Conservation (phyloP, 2,113 vertebrate genomes). For the Mionectes macconnelli region DNA sequence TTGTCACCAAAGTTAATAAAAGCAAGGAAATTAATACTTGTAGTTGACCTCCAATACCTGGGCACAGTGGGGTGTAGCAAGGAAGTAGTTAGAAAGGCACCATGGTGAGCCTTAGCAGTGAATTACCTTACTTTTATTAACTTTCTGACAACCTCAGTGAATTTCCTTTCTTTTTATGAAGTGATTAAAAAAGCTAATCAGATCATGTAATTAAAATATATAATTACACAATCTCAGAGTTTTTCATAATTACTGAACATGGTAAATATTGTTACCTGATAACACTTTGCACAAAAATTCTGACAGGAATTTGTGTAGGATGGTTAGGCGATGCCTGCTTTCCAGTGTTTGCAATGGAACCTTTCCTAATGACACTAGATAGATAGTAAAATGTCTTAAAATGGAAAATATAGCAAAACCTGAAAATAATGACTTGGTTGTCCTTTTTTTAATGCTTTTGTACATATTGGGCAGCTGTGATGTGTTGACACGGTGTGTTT, state of each 20-base stretch:
- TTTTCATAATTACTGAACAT: constrained; percentile 55
- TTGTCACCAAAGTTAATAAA: constrained; percentile 56
- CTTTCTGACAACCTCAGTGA: constrained; percentile 63
- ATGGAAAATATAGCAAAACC: neutral
- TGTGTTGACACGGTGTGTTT: neutral
- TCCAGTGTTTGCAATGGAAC: neutral
- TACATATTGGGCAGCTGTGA: neutral
- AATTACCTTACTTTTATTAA: constrained; percentile 68
- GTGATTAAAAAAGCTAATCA: constrained; percentile 77
- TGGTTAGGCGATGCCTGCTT: neutral
- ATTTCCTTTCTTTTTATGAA: constrained; percentile 73
- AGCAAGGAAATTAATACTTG: constrained; percentile 64
- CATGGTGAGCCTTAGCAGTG: constrained; percentile 24
- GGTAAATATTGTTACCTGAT: constrained; percentile 65
- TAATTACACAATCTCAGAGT: constrained; percentile 66
- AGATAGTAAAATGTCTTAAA: neutral
- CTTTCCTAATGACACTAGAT: neutral
- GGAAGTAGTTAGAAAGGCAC: constrained; percentile 42
- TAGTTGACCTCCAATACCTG: constrained; percentile 63
- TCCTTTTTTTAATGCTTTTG: neutral
- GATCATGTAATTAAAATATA: constrained; percentile 70
- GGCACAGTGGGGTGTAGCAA: constrained; percentile 28
- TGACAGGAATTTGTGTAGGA: neutral
- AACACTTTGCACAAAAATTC: constrained; percentile 2
- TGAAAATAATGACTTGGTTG: neutral